Conservation (phyloP, 1,140 invertebrate species). For the Helicoverpa zea region DNA sequence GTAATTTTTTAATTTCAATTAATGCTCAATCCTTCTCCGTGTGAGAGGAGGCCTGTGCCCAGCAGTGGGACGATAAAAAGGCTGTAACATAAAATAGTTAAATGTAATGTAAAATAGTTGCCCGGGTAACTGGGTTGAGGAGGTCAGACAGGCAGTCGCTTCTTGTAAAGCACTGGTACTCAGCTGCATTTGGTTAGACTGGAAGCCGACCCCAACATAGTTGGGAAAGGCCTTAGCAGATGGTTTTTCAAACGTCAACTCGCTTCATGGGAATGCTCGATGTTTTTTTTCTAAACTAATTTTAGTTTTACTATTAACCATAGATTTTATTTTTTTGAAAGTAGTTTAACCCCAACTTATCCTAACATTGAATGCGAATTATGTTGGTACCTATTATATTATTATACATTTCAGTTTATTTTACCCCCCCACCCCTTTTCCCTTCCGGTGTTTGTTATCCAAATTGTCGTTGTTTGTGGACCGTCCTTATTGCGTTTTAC, state of each 20-base stretch:
- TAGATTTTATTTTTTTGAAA: constrained; percentile 52
- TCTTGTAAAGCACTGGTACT: too few species aligned
- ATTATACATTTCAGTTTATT: constrained; percentile 86
- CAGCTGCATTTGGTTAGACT: too few species aligned
- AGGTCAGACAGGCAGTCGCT: too few species aligned
- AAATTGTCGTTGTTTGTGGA: constrained; percentile 63
- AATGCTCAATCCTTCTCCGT: too few species aligned
- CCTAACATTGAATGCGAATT: constrained; percentile 79
- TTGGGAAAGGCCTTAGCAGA: too few species aligned
- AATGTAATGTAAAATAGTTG: too few species aligned
- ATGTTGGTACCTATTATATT: constrained; percentile 77
- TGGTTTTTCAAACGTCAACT: constrained; percentile 45
- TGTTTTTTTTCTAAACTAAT: constrained; percentile 40
- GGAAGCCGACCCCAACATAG: too few species aligned
- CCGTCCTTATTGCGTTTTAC: constrained; percentile 53
- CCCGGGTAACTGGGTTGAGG: too few species aligned
- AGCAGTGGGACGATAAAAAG: too few species aligned
- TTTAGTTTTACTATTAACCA: constrained; percentile 58
- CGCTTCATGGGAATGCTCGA: constrained; percentile 39
- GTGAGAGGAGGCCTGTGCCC: too few species aligned
- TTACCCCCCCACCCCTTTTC: constrained; percentile 66
- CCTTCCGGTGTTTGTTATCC: constrained; percentile 76
- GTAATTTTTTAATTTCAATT: too few species aligned
- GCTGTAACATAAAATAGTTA: too few species aligned
- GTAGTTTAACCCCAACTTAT: constrained; percentile 68